Conservation (phyloP, 2,113 vertebrate genomes). For the Microcebus ravelobensis region DNA sequence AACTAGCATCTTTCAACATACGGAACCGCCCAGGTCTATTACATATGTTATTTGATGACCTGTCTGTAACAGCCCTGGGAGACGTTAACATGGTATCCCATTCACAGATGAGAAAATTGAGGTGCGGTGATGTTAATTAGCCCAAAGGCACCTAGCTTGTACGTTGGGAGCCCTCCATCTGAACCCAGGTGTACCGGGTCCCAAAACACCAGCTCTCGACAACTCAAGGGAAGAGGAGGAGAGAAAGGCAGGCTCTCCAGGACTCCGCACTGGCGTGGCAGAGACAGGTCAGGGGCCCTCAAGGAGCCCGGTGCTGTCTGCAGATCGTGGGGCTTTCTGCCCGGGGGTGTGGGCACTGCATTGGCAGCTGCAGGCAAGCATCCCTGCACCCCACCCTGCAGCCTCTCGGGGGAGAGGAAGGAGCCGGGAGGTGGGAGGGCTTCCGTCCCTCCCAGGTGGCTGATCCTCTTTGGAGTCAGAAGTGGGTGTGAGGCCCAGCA, state of each 20-base stretch:
- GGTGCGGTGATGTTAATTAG: too few species aligned
- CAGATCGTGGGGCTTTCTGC: not conserved
- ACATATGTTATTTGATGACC: not conserved
- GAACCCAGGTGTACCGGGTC: not conserved
- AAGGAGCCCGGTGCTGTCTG: accelerated
- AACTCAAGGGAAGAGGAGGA: not conserved
- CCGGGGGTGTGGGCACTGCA: accelerated
- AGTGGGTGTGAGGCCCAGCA: too few species aligned
- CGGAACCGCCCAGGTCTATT: not conserved
- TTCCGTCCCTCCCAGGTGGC: not conserved
- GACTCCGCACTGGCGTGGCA: accelerated
- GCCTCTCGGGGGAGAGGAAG: not conserved
- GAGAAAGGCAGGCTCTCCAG: not conserved
- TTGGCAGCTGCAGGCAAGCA: not conserved
- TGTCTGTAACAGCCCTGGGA: not conserved
- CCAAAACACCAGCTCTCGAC: not conserved
- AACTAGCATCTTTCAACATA: not conserved
- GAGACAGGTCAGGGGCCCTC: accelerated
- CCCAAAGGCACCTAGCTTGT: not conserved
- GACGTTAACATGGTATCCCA: accelerated
- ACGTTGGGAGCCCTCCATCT: not conserved
- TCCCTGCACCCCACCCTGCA: not conserved
- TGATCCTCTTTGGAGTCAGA: not conserved
- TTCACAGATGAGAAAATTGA: not conserved
- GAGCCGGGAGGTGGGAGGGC: not conserved